Base-by-base conservation (phyloP, 2,888 invertebrate species). In the Andrena fulva region DNA sequence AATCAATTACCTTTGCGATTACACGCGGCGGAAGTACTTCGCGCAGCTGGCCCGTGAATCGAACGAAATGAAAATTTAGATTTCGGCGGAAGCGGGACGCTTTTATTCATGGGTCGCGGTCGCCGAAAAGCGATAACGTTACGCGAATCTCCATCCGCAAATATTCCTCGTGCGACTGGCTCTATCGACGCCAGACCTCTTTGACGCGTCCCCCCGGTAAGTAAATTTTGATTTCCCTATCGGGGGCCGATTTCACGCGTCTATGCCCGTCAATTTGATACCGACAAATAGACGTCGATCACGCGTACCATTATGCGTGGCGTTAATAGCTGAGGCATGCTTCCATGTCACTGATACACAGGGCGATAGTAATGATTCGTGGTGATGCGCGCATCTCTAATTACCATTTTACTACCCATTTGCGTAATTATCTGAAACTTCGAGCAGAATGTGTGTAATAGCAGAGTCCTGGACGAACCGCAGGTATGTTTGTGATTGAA, bases 151-250 rank as follows among this genome's bases (percentile, higher is more conserved):
- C 31, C 70, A 62, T 73, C 48, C 12, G 67, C 64, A 79, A 75
- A 68, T 69, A 75, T 79, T 35, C 52, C 29, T 2, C 59, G 52
- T 24, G 10, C 59, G 35, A 16, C 31, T 27, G 1, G 52, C 42
- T 63, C 62, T 42, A 78, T 78, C 60, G 66, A 56, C 59, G 56
- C 24, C 33, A 24, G 20, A 35, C 8, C 79, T 48, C 72, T 72
- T 63, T 72, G 72, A 72, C 63, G 27, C 31, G 27, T 42, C 29
- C 10, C 16, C 66, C 12, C 10, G n/a, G 31, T 50, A 42, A 68
- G 80, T 68, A 64, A 68, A 80, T 80, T 79, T 73, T 50, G 63
- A 80, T 72, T 59, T 64, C 31, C 50, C 31, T 31, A 52, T 24
- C 56, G 52, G 33, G 33, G 12, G 67, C 20, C 63, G 79, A 80